Base-by-base conservation (phyloP, 2,888 invertebrate species). In the Sarcophaga caerulescens region DNA sequence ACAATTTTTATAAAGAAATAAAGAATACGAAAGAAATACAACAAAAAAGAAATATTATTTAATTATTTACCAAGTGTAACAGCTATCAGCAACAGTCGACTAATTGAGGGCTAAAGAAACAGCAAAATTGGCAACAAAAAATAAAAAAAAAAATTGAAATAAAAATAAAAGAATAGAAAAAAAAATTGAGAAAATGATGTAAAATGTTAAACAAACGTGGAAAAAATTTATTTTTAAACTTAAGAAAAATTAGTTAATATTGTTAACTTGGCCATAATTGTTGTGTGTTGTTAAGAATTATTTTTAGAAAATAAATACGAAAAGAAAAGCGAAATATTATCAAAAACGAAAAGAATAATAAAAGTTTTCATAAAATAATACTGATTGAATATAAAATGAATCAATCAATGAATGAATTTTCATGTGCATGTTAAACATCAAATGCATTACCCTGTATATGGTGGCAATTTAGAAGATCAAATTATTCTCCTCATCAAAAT, bases 21-120 rank as follows among this genome's bases (percentile, higher is more conserved):
- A 35, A 23, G 44, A 66, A 44, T 44, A 66, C 10, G 12, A 52
- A 69, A 19, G 68, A 81, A 81, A 21, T 59, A 57, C 21, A 63
- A 52, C 12, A 1, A 52, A 14, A 12, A 52, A 52, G 52, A 70
- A 19, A 68, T 59, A n/a, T 60, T 71, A 82, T 47, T 71, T 82
- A 35, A 70, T 65, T 74, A 19, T 70, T 79, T 75, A 75, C 79
- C 74, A 19, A 79, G 74, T 70, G 57, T 59, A 69, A 63, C 62
- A 83, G 52, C 12, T 52, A 14, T 47, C 17, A 83, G 71, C 78
- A 74, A 79, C 73, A 80, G 44, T 59, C 35, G 21, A 57, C 63
- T 65, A 70, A 80, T 62, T 75, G 60, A 60, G 62, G 66, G 71
- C 3, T 52, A 44, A 59, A 68, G n/a, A 71, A 52, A 52, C 12